Conservation (phyloP, 53 echinoderm and acorn worm species). For the Echinometra lucunter region DNA sequence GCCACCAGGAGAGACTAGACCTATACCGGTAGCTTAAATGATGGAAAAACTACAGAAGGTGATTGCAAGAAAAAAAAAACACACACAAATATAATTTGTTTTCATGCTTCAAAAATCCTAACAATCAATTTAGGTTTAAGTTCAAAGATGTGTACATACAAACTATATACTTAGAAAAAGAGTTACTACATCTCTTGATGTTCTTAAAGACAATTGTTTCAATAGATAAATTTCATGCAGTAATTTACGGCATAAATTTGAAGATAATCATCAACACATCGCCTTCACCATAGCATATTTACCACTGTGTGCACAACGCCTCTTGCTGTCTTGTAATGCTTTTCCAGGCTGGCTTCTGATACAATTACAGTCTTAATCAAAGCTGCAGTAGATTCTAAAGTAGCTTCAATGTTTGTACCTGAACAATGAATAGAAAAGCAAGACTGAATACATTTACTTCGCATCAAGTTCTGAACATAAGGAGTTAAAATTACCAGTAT, state of each 20-base stretch:
- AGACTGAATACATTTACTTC: too few species aligned
- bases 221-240: not conserved
- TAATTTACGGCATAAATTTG: not conserved
- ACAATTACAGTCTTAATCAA: conserved; percentile 49
- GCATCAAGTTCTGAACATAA: too few species aligned
- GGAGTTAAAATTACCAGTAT: too few species aligned
- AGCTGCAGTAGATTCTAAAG: not conserved
- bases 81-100: too few species aligned
- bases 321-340: conserved; percentile 64
- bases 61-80: too few species aligned
- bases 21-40: not conserved
- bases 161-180: too few species aligned
- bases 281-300: not conserved
- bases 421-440: not conserved
- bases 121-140: too few species aligned
- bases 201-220: not conserved
- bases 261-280: not conserved
- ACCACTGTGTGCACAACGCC: conserved; percentile 53
- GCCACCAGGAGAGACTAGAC: not conserved
- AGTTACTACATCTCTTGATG: too few species aligned
- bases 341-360: conserved; percentile 43
- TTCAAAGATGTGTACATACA: too few species aligned
- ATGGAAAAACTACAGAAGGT: not conserved
- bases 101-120: too few species aligned
- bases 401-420: not conserved